These are phyloP conservation scores for Thereva unica DNA, from an alignment of 2,888 invertebrate genomes.

Conservation along the genomic window DNA sequence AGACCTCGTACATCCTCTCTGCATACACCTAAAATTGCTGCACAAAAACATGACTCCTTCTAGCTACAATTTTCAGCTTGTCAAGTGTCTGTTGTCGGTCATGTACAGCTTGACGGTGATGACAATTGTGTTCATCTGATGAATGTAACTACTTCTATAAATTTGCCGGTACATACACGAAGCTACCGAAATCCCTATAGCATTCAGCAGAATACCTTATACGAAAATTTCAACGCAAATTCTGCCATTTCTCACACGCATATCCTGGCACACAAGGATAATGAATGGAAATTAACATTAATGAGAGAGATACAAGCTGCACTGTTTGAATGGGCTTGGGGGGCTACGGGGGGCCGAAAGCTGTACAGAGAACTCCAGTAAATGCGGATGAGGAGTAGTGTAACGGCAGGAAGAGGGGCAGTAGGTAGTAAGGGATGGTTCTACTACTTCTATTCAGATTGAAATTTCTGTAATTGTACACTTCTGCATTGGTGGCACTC, in stretches of 20 bases:
- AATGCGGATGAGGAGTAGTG: too few species aligned
- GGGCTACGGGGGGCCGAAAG: too few species aligned
- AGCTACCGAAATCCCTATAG: neutral
- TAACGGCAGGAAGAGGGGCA: too few species aligned
- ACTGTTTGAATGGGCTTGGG: neutral
- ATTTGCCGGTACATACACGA: neutral
- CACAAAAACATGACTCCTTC: slow-evolving; percentile 20
- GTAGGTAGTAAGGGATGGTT: too few species aligned
- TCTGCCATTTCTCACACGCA: too few species aligned
- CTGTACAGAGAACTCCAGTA: too few species aligned
- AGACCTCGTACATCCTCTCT: slow-evolving; percentile 19
- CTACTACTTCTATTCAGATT: slow-evolving; percentile 18
- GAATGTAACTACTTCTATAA: slow-evolving; percentile 1
- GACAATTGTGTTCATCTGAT: slow-evolving; percentile 29
- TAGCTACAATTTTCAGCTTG: slow-evolving; percentile 21
- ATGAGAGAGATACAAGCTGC: slow-evolving; percentile 29
- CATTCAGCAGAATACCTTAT: too few species aligned
- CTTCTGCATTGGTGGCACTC: slow-evolving; percentile 14
- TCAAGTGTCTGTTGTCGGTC: slow-evolving; percentile 26
- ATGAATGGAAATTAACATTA: slow-evolving; percentile 34
- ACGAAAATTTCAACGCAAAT: too few species aligned
- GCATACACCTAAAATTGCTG: slow-evolving; percentile 16
- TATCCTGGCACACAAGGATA: slow-evolving; percentile 8
- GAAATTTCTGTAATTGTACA: slow-evolving; percentile 34
- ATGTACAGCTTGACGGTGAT: slow-evolving; percentile 26